Conservation (phyloP, 2,113 vertebrate species). For the Leucoraja erinaceus region DNA sequence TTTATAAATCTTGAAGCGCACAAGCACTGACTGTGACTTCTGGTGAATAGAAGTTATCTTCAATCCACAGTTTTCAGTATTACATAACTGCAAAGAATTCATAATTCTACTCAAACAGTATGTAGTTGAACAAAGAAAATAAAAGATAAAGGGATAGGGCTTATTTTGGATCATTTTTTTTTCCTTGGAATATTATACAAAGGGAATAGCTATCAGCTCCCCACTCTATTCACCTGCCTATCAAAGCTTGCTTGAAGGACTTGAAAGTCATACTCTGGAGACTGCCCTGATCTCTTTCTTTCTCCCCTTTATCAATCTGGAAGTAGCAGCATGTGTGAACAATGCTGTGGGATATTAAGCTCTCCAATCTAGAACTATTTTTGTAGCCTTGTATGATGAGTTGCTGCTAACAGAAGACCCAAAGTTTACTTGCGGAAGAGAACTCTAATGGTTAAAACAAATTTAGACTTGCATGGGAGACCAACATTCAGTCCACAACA, state of each 20-base stretch:
- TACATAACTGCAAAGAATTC: constrained; percentile 9
- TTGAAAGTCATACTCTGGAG: constrained; percentile 24
- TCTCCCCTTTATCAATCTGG: not conserved
- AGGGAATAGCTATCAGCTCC: not conserved
- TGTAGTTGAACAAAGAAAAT: constrained; percentile 28
- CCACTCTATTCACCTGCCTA: constrained; percentile 24
- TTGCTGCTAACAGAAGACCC: not conserved
- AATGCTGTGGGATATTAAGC: not conserved
- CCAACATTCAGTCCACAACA: not conserved
- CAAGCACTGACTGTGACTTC: not conserved
- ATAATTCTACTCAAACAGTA: not conserved
- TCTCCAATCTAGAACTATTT: not conserved
- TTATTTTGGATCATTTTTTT: not conserved
- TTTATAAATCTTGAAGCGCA: not conserved
- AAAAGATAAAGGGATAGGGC: not conserved
- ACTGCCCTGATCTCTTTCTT: not conserved
- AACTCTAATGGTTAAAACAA: not conserved
- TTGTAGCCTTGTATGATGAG: not conserved
- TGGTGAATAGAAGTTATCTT: not conserved
- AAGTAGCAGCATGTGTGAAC: not conserved
- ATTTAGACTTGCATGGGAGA: not conserved
- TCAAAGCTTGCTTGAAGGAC: not conserved
- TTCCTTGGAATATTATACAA: not conserved
- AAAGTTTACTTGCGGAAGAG: not conserved
- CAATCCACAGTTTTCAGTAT: not conserved